phyloP scores from a whole-genome alignment of 2,888 invertebrate species.

The Clunio marinus region DNA sequence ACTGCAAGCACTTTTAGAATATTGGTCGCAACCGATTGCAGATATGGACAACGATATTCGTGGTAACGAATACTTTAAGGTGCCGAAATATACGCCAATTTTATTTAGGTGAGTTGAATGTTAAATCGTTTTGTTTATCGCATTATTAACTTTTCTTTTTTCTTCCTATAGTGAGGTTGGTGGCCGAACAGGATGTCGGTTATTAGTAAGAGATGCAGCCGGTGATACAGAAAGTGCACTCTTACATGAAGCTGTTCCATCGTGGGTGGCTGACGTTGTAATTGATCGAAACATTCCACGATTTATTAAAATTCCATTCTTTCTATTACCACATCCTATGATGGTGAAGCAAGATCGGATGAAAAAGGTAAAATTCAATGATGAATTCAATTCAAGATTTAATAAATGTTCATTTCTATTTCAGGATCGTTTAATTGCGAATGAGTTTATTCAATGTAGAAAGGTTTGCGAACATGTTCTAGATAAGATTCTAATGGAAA shows the following conservation, averaged over 20 bases:
- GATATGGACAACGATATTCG: slow-evolving; percentile 68
- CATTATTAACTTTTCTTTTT: neutral
- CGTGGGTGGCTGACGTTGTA: slow-evolving; percentile 93
- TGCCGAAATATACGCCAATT: slow-evolving; percentile 93
- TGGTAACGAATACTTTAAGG: slow-evolving; percentile 76
- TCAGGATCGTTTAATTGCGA: slow-evolving; percentile 94
- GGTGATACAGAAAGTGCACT: slow-evolving; percentile 91
- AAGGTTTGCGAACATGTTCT: slow-evolving; percentile 98
- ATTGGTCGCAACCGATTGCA: slow-evolving; percentile 78
- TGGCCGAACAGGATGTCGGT: slow-evolving; percentile 87
- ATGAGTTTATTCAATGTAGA: slow-evolving; percentile 97
- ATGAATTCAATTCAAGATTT: slow-evolving; percentile 1
- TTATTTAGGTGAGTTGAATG: slow-evolving; percentile 71
- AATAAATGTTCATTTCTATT: slow-evolving; percentile 39
- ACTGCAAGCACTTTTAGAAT: slow-evolving; percentile 89
- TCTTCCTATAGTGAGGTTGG: slow-evolving; percentile 75
- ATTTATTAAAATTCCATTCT: slow-evolving; percentile 95
- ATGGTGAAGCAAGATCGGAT: slow-evolving; percentile 64
- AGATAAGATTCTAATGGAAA: slow-evolving; percentile 85
- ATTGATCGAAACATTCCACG: slow-evolving; percentile 92
- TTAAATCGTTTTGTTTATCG: slow-evolving; percentile 4
- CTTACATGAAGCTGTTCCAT: slow-evolving; percentile 88
- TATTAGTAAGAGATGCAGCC: slow-evolving; percentile 84
- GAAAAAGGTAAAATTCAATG: slow-evolving; percentile 65
- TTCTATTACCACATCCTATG: slow-evolving; percentile 85